Evolutionary conservation across 2,797 vertebrate species (phyloP).

Genomic region (Iguana delicatissima): DNA sequence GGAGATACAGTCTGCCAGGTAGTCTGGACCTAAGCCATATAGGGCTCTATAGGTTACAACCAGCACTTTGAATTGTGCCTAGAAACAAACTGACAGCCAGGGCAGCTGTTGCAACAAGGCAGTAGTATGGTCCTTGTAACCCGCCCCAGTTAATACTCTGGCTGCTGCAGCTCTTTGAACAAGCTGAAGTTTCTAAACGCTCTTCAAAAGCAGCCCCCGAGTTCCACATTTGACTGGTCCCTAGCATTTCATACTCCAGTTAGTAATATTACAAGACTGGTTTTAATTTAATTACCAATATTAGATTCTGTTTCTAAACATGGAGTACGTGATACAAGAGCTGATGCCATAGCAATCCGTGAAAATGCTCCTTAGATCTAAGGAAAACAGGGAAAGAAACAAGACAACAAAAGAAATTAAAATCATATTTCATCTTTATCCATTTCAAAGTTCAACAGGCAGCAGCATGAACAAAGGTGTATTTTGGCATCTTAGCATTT

Average conservation of each 20-base stretch:
- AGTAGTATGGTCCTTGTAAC: too few species aligned
- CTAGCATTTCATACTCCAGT: neutral
- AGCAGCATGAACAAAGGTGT: slow-evolving; percentile 91
- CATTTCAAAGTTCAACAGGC: neutral
- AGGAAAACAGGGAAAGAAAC: slow-evolving; percentile 24
- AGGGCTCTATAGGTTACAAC: too few species aligned
- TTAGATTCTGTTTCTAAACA: neutral
- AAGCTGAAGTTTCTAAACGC: neutral
- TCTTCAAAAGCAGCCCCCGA: neutral
- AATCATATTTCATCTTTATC: slow-evolving; percentile 2
- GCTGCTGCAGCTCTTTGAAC: neutral
- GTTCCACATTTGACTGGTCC: neutral
- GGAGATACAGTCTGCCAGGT: too few species aligned
- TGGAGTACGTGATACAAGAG: neutral
- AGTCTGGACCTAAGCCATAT: too few species aligned
- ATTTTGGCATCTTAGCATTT: slow-evolving; percentile 84
- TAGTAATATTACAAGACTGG: neutral
- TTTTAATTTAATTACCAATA: neutral
- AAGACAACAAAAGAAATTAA: neutral
- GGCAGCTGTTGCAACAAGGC: neutral
- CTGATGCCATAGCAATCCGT: slow-evolving; percentile 12
- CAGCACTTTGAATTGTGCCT: too few species aligned
- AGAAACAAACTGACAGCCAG: neutral
- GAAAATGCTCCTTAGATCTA: slow-evolving; percentile 30
- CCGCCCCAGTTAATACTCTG: neutral